Conservation (phyloP, 2,113 vertebrate genomes). For the Todiramphus saurophagus region DNA sequence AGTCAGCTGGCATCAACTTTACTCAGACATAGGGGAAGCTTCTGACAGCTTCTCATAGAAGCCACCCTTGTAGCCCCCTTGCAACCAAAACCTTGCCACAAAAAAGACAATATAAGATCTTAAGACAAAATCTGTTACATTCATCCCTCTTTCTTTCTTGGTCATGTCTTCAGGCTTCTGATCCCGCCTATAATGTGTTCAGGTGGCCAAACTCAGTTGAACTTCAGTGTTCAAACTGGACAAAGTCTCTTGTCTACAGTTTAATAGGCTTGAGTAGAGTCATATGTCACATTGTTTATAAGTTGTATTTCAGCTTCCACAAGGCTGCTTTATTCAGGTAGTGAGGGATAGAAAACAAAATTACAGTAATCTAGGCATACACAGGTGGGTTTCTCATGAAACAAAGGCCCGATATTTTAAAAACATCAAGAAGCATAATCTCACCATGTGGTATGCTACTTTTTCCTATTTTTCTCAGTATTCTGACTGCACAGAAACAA, state of each 20-base stretch:
- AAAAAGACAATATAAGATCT: neutral
- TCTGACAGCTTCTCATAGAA: neutral
- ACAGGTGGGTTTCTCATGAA: neutral
- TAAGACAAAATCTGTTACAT: neutral
- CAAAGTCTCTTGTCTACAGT: neutral
- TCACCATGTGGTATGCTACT: neutral
- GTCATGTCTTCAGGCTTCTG: accelerated
- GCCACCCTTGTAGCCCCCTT: too few relatives aligned
- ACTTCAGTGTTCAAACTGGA: neutral
- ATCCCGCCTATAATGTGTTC: neutral
- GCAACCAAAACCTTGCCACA: neutral
- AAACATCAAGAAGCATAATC: neutral
- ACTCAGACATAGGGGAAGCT: neutral
- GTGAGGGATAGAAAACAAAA: neutral
- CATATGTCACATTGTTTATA: neutral
- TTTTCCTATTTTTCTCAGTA: constrained; percentile 3
- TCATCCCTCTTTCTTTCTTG: neutral
- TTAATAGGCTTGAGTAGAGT: neutral
- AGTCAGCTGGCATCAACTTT: neutral
- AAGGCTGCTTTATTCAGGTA: neutral
- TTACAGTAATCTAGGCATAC: neutral
- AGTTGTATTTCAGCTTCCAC: neutral
- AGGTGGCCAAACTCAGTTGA: neutral
- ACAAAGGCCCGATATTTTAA: neutral
- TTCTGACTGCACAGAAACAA: constrained; percentile 1